Evolutionary conservation across 2,113 vertebrate genomes (phyloP).

Genomic region (Pachyramphus minor): DNA sequence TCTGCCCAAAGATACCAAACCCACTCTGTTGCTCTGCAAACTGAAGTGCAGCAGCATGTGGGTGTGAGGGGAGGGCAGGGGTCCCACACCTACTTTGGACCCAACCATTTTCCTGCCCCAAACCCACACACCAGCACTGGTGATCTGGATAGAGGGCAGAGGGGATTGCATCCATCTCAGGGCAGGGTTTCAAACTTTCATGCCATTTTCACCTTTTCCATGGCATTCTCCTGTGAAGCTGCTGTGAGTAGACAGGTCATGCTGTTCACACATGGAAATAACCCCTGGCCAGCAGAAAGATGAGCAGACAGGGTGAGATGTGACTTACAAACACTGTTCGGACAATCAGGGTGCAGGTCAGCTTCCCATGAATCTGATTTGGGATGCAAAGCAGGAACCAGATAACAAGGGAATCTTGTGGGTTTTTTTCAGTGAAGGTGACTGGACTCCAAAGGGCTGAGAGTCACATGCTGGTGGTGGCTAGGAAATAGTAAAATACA

Average conservation of each 20-base stretch:
- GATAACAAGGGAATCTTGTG: not conserved
- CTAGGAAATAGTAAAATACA: not conserved
- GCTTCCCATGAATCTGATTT: not conserved
- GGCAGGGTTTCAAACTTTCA: not conserved
- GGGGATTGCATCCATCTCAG: not conserved
- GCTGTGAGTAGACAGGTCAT: not conserved
- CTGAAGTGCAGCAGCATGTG: not conserved
- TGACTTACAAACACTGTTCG: not conserved
- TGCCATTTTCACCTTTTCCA: not conserved
- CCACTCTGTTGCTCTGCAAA: not conserved
- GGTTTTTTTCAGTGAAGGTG: not conserved
- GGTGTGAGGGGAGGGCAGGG: not conserved
- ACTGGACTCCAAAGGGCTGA: not conserved
- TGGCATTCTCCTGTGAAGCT: not conserved
- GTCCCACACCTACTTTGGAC: not conserved
- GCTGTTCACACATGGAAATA: not conserved
- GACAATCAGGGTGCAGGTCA: not conserved
- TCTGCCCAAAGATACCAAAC: not conserved
- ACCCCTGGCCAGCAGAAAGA: not conserved
- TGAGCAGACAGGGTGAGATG: not conserved
- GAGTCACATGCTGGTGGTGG: not conserved
- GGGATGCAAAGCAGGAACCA: not conserved
- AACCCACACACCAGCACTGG: not conserved
- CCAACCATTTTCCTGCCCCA: not conserved
- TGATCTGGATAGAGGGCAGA: not conserved